Conservation (phyloP, 2,888 invertebrate genomes). For the Synergus umbraculus region DNA sequence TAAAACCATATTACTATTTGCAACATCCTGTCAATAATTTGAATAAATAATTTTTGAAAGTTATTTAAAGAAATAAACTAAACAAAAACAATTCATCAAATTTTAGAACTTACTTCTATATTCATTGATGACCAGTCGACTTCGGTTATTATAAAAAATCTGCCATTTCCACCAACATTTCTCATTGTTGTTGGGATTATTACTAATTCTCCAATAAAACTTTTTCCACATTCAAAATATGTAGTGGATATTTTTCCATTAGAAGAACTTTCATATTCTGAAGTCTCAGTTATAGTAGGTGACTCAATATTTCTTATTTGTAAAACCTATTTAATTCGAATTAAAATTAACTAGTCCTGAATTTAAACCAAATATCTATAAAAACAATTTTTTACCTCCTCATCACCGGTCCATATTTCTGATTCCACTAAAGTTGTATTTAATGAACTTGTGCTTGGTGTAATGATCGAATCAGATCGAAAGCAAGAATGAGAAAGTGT, state of each 20-base stretch:
- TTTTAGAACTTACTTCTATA: conserved; percentile 67
- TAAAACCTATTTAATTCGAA: not conserved
- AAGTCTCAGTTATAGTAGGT: not conserved
- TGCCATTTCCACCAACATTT: conserved; percentile 74
- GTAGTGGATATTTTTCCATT: conserved; percentile 47
- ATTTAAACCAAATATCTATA: not conserved
- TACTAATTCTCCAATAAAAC: conserved; percentile 74
- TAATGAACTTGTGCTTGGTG: not conserved
- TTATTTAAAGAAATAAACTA: not conserved
- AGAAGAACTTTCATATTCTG: conserved; percentile 44
- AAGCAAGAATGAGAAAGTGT: conserved; percentile 21
- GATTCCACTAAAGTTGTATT: not conserved
- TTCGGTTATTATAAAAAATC: conserved; percentile 77
- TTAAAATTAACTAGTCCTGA: not conserved
- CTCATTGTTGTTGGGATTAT: conserved; percentile 67
- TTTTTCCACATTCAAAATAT: conserved; percentile 75
- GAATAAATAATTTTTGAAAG: conserved; percentile 36
- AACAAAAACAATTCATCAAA: conserved; percentile 39
- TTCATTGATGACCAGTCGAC: conserved; percentile 75
- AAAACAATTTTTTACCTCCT: conserved; percentile 2
- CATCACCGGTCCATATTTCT: not conserved
- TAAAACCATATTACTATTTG: conserved; percentile 65
- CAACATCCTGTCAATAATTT: conserved; percentile 63
- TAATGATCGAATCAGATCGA: not conserved
- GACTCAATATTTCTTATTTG: not conserved